Evolutionary conservation across 2,113 vertebrate genomes (phyloP).

Genomic region (Chionomys nivalis): DNA sequence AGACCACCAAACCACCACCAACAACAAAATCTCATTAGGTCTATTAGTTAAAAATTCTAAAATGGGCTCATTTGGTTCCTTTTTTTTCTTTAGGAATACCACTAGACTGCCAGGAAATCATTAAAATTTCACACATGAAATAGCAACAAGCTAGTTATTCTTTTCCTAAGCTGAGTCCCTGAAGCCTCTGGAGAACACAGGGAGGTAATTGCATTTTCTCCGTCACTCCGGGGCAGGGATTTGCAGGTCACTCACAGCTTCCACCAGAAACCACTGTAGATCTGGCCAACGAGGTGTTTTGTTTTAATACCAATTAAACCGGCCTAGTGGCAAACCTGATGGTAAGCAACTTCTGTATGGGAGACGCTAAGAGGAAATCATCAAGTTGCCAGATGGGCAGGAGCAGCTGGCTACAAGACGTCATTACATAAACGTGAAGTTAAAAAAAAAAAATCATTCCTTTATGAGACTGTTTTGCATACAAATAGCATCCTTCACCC

Average conservation of each 20-base stretch:
- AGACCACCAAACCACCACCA: not conserved
- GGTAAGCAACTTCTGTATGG: slow-evolving; percentile 68
- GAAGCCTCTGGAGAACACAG: slow-evolving; percentile 39
- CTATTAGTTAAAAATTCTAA: slow-evolving; percentile 43
- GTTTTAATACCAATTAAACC: slow-evolving; percentile 68
- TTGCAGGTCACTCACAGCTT: slow-evolving; percentile 61
- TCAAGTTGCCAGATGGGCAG: slow-evolving; percentile 72
- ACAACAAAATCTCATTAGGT: slow-evolving; percentile 68
- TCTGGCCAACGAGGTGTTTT: slow-evolving; percentile 52
- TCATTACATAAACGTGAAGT: slow-evolving; percentile 69
- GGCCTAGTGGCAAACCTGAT: slow-evolving; percentile 42
- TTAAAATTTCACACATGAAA: slow-evolving; percentile 80
- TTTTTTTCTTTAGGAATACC: slow-evolving; percentile 18
- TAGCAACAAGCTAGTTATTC: slow-evolving; percentile 76
- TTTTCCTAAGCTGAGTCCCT: slow-evolving; percentile 53
- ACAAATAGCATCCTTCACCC: slow-evolving; percentile 70
- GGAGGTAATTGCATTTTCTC: slow-evolving; percentile 54
- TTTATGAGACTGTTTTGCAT: slow-evolving; percentile 74
- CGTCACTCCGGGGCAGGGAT: slow-evolving; percentile 35
- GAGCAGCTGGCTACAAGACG: slow-evolving; percentile 72
- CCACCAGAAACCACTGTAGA: slow-evolving; percentile 60
- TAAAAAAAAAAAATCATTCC: slow-evolving; percentile 66
- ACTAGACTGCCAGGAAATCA: slow-evolving; percentile 71
- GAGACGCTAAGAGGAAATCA: slow-evolving; percentile 70
- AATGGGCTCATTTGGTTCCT: not conserved